Base-by-base conservation (phyloP, 2,888 invertebrate genomes). In the Dysmachus trigonus region DNA sequence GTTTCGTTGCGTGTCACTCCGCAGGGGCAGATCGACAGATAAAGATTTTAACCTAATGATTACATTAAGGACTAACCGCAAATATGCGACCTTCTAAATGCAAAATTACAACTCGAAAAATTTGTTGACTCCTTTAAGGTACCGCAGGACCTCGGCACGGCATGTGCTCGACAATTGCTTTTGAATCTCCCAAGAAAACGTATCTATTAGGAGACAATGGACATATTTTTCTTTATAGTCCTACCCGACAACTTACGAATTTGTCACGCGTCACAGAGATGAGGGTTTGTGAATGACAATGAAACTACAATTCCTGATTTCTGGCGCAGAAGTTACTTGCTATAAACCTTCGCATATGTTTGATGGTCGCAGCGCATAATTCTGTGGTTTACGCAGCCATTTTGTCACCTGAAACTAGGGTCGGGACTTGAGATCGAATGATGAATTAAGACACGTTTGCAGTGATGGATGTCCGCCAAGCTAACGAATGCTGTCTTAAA, bases 61-160 rank as follows among this genome's bases (percentile, higher is more conserved):
- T 81, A 18, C 81, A 62, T 81, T 81, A 81, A 81, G 81, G 81
- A 53, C 81, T 81, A 33, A 81, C 81, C 81, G 62, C 81, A 81
- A 81, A 35, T 81, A 62, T 72, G 41, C 27, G 71, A n/a, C 18
- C 13, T 71, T 72, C 38, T 72, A 51, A 41, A 71, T 15, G 27
- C 38, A 8, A 41, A 72, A 83, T 83, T 72, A 83, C 71, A 22
- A 22, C 38, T n/a, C 31, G 31, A 30, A 41, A 41, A 41, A 22
- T n/a, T n/a, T 35, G 13, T 15, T 72, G 31, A 27, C 53, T 31
- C 53, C 71, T 27, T 33, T 15, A 71, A 62, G 33, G 71, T 31
- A 10, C 72, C 35, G 41, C 22, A 38, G 83, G 72, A 72, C 81
- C 81, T 30, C 18, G 18, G 2, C n/a, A n/a, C 2, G 53, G 71